phyloP scores from a whole-genome alignment of 2,888 invertebrate species.

The Acrobasis suavella region DNA sequence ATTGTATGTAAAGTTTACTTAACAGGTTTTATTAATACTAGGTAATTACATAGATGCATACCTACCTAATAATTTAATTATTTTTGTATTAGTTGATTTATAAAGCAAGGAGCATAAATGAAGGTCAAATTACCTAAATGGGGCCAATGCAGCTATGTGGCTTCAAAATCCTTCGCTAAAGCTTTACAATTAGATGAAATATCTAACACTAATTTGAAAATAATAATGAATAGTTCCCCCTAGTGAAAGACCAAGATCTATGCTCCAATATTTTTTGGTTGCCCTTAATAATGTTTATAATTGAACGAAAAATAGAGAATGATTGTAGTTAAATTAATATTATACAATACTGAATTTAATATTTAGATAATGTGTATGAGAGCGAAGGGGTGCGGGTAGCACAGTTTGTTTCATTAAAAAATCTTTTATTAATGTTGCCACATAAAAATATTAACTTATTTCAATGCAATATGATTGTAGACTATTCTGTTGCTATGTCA shows the following conservation, averaged over 20 bases:
- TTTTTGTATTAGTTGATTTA: neutral
- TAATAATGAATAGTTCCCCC: conserved; percentile 7
- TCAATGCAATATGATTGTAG: conserved; percentile 31
- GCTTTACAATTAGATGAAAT: conserved; percentile 1
- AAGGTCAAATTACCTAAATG: conserved; percentile 12
- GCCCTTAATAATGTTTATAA: conserved; percentile 2
- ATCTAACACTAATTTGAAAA: neutral
- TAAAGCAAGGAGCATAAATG: conserved; percentile 14
- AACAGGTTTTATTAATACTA: too few species aligned
- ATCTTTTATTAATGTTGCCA: conserved; percentile 43
- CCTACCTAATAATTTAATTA: too few species aligned
- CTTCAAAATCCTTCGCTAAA: conserved; percentile 9
- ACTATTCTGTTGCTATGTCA: conserved; percentile 31
- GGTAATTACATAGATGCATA: too few species aligned
- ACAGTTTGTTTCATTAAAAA: conserved; percentile 46
- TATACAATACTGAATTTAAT: conserved; percentile 51
- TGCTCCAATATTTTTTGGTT: conserved; percentile 18
- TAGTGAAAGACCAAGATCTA: conserved; percentile 12
- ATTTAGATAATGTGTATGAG: conserved; percentile 41
- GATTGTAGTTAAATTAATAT: conserved; percentile 48
- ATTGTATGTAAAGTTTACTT: neutral
- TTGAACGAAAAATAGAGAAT: conserved; percentile 34
- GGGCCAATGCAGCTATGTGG: conserved; percentile 19
- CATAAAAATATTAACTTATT: conserved; percentile 40
- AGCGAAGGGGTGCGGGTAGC: conserved; percentile 58